Percentiles rank a stretch among this genome's conserved stretches.
phyloP scores from a whole-genome alignment of 2,797 vertebrate genomes.

The Anguilla megastoma region DNA sequence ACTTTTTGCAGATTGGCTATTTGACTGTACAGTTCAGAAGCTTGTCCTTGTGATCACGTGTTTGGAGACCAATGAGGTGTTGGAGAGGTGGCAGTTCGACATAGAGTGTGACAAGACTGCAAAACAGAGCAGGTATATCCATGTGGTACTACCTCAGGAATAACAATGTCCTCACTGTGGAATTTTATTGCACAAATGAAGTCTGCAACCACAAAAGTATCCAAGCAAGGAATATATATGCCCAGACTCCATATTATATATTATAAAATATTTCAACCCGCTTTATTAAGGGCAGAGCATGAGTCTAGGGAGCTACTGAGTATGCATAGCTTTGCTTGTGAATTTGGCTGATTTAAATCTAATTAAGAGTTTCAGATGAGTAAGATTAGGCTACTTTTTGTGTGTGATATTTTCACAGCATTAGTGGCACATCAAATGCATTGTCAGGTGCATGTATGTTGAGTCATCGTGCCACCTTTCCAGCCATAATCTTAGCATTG shows the following conservation, averaged over 20 bases:
- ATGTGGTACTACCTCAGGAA: background rate
- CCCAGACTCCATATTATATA: background rate
- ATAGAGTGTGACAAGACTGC: constrained; percentile 91
- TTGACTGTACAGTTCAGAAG: constrained; percentile 90
- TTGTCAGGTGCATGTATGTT: too few relatives aligned
- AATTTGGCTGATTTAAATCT: too few relatives aligned
- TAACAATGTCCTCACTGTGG: background rate
- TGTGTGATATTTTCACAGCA: too few relatives aligned
- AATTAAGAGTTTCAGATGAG: too few relatives aligned
- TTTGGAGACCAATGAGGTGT: constrained; percentile 84
- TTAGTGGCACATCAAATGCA: too few relatives aligned
- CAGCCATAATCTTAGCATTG: too few relatives aligned
- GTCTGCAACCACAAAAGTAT: background rate
- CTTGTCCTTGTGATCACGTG: constrained; percentile 92
- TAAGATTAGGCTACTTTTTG: too few relatives aligned
- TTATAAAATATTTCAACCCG: too few relatives aligned
- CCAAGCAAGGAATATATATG: background rate
- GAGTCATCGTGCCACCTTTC: too few relatives aligned
- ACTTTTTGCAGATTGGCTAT: constrained; percentile 83
- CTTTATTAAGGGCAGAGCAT: too few relatives aligned
- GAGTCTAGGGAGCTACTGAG: too few relatives aligned
- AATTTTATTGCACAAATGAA: background rate
- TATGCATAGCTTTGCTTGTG: too few relatives aligned
- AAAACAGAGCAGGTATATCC: constrained; percentile 78
- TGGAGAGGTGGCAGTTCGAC: constrained; percentile 97